Evolutionary conservation across 2,113 vertebrate genomes (phyloP).

Genomic region (Dicrurus megarhynchus): DNA sequence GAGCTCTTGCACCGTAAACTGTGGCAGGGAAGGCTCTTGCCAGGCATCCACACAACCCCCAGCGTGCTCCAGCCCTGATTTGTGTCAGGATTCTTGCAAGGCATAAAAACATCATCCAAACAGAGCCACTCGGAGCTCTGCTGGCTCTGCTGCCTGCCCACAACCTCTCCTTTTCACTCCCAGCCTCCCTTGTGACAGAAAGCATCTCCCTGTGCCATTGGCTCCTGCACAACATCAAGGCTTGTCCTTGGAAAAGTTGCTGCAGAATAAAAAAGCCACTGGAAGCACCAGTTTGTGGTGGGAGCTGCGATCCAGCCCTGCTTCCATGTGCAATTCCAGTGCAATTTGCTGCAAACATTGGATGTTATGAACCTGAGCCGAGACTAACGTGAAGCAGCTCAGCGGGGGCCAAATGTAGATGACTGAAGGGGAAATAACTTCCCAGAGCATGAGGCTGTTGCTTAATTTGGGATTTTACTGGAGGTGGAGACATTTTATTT

Average conservation of each 20-base stretch:
- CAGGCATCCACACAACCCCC: neutral
- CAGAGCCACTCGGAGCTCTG: neutral
- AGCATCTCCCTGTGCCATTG: neutral
- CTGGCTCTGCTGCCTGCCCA: neutral
- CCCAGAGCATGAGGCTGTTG: neutral
- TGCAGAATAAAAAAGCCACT: neutral
- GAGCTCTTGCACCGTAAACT: neutral
- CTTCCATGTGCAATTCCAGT: neutral
- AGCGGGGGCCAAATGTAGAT: neutral
- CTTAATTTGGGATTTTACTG: conserved; percentile 22
- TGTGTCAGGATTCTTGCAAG: neutral
- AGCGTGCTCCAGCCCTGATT: neutral
- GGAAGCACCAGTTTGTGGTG: neutral
- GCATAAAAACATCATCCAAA: neutral
- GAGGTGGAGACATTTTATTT: neutral
- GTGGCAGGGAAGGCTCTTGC: neutral
- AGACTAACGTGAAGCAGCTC: neutral
- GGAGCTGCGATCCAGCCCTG: neutral
- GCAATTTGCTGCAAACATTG: neutral
- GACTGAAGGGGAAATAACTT: neutral
- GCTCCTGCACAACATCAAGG: neutral
- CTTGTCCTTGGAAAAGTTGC: neutral
- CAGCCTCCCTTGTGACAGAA: neutral
- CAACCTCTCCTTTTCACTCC: neutral
- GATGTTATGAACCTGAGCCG: neutral